These are phyloP conservation scores for Palythoa caribaeorum DNA, from an alignment of 92 coral and sea anemone species.

Conservation along the genomic window DNA sequence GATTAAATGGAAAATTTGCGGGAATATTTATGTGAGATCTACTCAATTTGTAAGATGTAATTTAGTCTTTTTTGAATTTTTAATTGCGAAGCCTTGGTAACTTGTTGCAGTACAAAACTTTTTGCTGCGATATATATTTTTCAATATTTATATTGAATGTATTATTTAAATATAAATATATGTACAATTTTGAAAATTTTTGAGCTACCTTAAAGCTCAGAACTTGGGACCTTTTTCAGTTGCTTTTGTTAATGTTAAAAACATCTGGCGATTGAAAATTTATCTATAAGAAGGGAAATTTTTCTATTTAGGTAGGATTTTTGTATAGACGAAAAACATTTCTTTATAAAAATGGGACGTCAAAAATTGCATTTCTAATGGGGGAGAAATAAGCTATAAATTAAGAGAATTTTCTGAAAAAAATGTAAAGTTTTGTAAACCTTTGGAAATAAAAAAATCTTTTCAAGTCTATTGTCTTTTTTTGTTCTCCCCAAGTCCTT, in stretches of 20 bases:
- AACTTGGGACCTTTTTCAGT: not conserved
- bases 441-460: constrained; percentile 42
- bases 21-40: not conserved
- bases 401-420: not conserved
- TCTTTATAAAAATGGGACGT: not conserved
- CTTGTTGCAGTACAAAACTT: not conserved
- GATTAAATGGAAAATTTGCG: too few species aligned
- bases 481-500: not conserved
- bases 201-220: not conserved
- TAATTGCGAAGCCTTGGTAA: not conserved
- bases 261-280: not conserved
- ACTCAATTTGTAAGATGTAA: not conserved
- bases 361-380: not conserved
- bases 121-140: not conserved
- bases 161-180: not conserved
- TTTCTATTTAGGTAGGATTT: not conserved
- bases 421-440: constrained; percentile 41
- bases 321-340: not conserved
- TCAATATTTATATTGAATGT: constrained; percentile 13
- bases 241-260: not conserved
- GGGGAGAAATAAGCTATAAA: constrained; percentile 25
- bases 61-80: not conserved
- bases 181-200: not conserved
- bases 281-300: not conserved
- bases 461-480: constrained; percentile 37